Evolutionary conservation across 2,797 vertebrate species (phyloP).

Genomic region (Vultur gryphus): DNA sequence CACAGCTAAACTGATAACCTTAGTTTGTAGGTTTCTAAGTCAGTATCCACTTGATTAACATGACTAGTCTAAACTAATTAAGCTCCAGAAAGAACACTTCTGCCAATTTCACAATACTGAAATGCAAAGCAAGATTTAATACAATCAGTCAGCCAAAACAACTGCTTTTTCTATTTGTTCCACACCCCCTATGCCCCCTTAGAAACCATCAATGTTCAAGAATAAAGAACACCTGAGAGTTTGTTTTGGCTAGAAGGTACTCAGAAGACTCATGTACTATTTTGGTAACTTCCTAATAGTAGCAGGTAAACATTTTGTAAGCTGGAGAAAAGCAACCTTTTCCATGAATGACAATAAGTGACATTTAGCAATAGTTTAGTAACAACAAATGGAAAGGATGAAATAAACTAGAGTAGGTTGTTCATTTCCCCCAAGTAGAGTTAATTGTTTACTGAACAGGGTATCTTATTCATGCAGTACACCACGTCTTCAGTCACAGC

Average conservation of each 20-base stretch:
- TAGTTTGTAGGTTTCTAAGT: not conserved
- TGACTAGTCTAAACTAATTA: not conserved
- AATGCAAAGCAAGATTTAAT: not conserved
- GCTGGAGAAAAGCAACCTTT: not conserved
- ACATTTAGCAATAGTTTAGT: not conserved
- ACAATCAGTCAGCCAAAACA: not conserved
- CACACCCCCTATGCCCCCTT: no score
- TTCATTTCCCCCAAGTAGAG: not conserved
- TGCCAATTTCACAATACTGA: not conserved
- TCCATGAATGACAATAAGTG: not conserved
- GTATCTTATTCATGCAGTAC: no score
- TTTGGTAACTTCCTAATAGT: not conserved
- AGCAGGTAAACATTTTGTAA: not conserved
- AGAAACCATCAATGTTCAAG: not conserved
- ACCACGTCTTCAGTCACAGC: not conserved
- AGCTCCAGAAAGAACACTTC: not conserved
- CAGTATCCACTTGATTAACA: not conserved
- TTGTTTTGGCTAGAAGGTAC: no score
- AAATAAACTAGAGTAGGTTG: not conserved
- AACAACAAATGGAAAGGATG: not conserved
- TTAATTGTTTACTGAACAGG: not conserved
- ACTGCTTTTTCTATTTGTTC: not conserved
- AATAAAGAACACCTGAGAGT: not conserved
- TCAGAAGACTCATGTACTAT: not conserved
- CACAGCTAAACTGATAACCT: not conserved